Evolutionary conservation across 2,113 vertebrate species (phyloP).

Genomic region (Embiotoca jacksoni): DNA sequence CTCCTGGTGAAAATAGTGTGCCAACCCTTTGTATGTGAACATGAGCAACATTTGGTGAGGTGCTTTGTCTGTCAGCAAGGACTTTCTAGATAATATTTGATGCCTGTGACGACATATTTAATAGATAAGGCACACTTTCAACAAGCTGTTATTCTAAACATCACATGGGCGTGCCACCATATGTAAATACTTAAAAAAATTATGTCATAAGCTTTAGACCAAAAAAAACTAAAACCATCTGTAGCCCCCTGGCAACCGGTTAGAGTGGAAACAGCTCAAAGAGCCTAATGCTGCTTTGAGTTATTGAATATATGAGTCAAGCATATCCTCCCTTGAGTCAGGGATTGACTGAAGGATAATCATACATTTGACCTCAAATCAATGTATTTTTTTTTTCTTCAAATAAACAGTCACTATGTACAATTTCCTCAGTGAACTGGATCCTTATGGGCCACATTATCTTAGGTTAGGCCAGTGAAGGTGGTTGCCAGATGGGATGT

Average conservation of each 20-base stretch:
- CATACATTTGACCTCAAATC: slow-evolving; percentile 44
- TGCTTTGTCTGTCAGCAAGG: background rate
- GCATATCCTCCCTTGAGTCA: slow-evolving; percentile 3
- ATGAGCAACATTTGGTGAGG: background rate
- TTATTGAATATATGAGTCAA: slow-evolving; percentile 29
- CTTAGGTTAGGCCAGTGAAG: background rate
- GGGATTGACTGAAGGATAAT: slow-evolving; percentile 4
- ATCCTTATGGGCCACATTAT: background rate
- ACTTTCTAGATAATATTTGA: slow-evolving; percentile 5
- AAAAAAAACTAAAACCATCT: slow-evolving; percentile 61
- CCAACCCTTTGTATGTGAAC: background rate
- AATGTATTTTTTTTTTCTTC: slow-evolving; percentile 2
- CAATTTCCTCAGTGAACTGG: slow-evolving; percentile 20
- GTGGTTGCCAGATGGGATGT: background rate
- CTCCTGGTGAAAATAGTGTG: background rate
- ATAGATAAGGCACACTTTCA: background rate
- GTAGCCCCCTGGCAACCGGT: slow-evolving; percentile 18
- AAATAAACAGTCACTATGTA: slow-evolving; percentile 15
- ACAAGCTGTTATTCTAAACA: slow-evolving; percentile 10
- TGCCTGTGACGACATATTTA: background rate
- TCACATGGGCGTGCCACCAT: slow-evolving; percentile 61
- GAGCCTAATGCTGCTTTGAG: slow-evolving; percentile 28
- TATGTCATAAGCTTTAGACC: slow-evolving; percentile 46
- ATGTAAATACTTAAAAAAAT: slow-evolving; percentile 54
- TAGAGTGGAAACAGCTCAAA: slow-evolving; percentile 36